A percentile compares a stretch with the other conserved stretches of the same genome.
Conservation (phyloP, 2,113 vertebrate species). For the Hippocampus comes region DNA sequence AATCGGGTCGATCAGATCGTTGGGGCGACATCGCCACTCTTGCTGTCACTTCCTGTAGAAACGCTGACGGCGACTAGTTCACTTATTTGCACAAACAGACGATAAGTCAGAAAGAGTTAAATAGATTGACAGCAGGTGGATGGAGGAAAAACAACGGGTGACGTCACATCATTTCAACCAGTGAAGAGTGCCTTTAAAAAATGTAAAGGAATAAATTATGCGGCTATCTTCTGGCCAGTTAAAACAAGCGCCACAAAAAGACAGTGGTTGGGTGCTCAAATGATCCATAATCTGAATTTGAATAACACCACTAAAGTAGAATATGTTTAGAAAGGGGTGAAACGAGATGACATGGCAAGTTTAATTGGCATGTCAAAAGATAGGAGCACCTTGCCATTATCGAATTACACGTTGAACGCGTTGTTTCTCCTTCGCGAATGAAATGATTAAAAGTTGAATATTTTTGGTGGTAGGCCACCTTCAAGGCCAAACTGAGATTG, state of each 20-base stretch:
- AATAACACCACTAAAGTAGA: background rate
- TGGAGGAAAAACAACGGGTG: background rate
- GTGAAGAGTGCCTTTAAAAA: background rate
- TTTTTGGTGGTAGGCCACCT: background rate
- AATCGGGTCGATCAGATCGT: no score
- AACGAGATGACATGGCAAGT: background rate
- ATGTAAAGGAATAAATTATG: background rate
- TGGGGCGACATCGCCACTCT: background rate
- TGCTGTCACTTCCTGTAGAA: background rate
- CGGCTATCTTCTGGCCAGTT: background rate
- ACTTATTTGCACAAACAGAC: background rate
- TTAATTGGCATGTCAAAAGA: background rate
- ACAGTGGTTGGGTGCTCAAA: background rate
- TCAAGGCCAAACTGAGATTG: constrained; percentile 19
- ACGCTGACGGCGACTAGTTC: background rate
- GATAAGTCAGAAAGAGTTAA: background rate
- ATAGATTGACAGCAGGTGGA: background rate
- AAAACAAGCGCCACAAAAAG: background rate
- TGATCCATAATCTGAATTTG: background rate
- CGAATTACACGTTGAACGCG: background rate
- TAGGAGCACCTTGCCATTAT: background rate
- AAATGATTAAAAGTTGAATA: background rate
- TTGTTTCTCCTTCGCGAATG: no score
- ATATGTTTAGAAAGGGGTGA: background rate
- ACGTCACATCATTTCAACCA: background rate